phyloP scores from a whole-genome alignment of 2,888 invertebrate genomes.

The Odontothrips loti region DNA sequence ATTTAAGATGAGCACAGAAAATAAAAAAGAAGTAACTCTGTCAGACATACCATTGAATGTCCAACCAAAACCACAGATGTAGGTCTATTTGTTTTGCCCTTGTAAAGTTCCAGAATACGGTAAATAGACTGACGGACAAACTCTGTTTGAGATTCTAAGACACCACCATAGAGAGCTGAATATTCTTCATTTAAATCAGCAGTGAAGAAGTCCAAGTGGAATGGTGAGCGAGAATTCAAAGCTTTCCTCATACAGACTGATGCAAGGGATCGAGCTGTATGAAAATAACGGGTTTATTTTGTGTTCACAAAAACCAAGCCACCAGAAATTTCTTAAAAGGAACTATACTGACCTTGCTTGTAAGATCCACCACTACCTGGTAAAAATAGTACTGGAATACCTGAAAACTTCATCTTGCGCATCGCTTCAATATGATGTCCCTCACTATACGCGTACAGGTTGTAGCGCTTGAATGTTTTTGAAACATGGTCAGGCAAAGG shows the following conservation, averaged over 20 bases:
- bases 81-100: conserved; percentile 49
- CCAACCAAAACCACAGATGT: conserved; percentile 76
- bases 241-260: conserved; percentile 87
- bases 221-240: conserved; percentile 60
- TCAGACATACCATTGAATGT: conserved; percentile 80
- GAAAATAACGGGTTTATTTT: neutral
- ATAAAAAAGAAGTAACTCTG: conserved; percentile 28
- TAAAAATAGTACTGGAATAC: conserved; percentile 89
- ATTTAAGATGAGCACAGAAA: neutral
- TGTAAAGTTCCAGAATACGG: conserved; percentile 71
- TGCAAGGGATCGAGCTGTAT: conserved; percentile 77
- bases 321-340: conserved; percentile 2
- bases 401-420: conserved; percentile 70
- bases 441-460: conserved; percentile 86
- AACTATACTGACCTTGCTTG: conserved; percentile 63
- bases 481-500: conserved; percentile 55
- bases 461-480: conserved; percentile 70
- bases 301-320: neutral
- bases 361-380: conserved; percentile 94
- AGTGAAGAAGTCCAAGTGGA: conserved; percentile 89
- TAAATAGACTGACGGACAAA: conserved; percentile 67
- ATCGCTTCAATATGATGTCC: conserved; percentile 67
- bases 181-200: conserved; percentile 87
- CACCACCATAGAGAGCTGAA: conserved; percentile 80
- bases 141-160: conserved; percentile 69